Evolutionary conservation across 2,797 vertebrate genomes (phyloP).

Genomic region (Threskiornis aethiopicus): DNA sequence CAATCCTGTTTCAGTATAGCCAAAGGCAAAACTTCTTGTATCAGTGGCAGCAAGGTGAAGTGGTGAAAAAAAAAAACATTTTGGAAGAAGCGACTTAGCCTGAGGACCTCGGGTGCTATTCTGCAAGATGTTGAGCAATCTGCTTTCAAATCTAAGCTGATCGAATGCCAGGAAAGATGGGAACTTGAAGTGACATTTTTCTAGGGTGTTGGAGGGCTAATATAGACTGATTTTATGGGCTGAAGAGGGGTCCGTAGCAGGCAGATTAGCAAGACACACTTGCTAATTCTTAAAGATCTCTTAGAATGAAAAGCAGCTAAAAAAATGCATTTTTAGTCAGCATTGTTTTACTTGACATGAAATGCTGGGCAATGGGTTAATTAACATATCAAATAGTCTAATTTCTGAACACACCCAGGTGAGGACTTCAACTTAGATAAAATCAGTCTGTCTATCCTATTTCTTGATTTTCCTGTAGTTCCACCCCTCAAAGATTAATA

Average conservation of each 20-base stretch:
- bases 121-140: neutral
- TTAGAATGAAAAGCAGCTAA: neutral
- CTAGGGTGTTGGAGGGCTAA: neutral
- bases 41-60: neutral
- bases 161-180: neutral
- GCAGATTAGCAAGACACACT: neutral
- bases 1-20: neutral
- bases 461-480: neutral
- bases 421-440: neutral
- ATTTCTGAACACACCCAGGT: neutral
- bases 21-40: neutral
- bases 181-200: neutral
- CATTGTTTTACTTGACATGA: neutral
- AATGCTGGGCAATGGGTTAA: neutral
- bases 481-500: neutral
- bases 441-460: neutral
- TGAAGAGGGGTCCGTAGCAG: neutral
- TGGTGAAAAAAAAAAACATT: neutral
- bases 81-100: neutral
- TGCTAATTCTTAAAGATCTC: neutral
- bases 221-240: neutral
- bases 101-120: neutral
- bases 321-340: neutral
- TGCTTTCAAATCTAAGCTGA: neutral
- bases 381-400: neutral